Conservation (phyloP, 2,113 vertebrate genomes). For the Pseudolaguvia tuberculata region DNA sequence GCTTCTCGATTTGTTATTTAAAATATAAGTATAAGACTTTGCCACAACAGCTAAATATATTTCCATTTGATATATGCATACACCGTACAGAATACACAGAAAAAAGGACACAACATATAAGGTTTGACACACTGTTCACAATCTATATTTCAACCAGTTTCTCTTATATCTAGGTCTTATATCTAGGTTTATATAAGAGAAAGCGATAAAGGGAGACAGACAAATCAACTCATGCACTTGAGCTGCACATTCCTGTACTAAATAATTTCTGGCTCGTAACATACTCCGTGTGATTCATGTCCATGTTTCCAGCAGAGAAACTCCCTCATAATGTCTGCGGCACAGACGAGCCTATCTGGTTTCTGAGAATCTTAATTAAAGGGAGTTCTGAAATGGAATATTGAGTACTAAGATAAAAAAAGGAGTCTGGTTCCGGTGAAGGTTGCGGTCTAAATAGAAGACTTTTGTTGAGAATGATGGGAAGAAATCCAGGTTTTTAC, state of each 20-base stretch:
- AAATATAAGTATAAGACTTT: slow-evolving; percentile 45
- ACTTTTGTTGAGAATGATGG: slow-evolving; percentile 1
- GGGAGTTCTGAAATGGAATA: slow-evolving; percentile 41
- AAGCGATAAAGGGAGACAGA: slow-evolving; percentile 30
- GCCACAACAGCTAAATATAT: slow-evolving; percentile 38
- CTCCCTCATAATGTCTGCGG: slow-evolving; percentile 18
- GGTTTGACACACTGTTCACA: neutral
- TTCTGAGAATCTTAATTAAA: slow-evolving; percentile 38
- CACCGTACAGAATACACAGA: slow-evolving; percentile 35
- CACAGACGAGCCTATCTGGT: slow-evolving; percentile 28
- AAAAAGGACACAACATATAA: neutral
- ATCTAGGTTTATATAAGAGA: slow-evolving; percentile 20
- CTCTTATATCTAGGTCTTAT: too few species aligned
- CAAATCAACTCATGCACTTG: slow-evolving; percentile 13
- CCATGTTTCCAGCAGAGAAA: slow-evolving; percentile 35
- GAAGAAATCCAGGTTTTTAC: slow-evolving; percentile 50
- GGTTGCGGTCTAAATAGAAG: slow-evolving; percentile 35
- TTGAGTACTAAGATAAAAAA: slow-evolving; percentile 21
- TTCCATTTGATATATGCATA: slow-evolving; percentile 38
- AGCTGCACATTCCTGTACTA: slow-evolving; percentile 25
- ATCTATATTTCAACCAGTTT: neutral
- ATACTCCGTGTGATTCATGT: slow-evolving; percentile 40
- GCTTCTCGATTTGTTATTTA: slow-evolving; percentile 43
- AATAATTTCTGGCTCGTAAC: slow-evolving; percentile 28
- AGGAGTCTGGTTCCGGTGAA: slow-evolving; percentile 28